These are phyloP conservation scores for Otus scops DNA, from an alignment of 2,797 vertebrate genomes.

Conservation along the genomic window DNA sequence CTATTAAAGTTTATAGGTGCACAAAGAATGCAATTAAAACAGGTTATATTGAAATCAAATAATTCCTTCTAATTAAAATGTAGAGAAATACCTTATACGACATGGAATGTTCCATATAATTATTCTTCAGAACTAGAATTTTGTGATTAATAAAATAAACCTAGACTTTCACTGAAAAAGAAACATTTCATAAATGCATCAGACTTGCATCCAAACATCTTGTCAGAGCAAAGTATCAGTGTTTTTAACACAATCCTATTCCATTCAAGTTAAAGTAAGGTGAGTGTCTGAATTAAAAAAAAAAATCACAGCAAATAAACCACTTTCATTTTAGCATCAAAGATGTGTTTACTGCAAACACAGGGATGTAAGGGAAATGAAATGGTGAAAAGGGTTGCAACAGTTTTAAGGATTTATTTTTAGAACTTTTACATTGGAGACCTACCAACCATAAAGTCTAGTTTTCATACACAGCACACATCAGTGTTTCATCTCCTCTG, in stretches of 20 bases:
- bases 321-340: conserved; percentile 26
- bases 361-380: not conserved
- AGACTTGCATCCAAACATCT: not conserved
- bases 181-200: not conserved
- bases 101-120: not conserved
- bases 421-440: not conserved
- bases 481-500: not conserved
- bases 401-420: conserved; percentile 36
- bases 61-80: not conserved
- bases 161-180: not conserved
- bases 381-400: not conserved
- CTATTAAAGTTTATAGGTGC: conserved; percentile 7
- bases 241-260: not conserved
- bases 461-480: not conserved
- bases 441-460: not conserved
- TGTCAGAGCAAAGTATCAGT: not conserved
- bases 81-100: not conserved
- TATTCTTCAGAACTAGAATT: not conserved
- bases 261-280: conserved; percentile 12
- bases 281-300: not conserved
- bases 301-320: conserved; percentile 1
- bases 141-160: not conserved
- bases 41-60: not conserved
- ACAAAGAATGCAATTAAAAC: conserved; percentile 15
- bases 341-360: conserved; percentile 37